Evolutionary conservation across 2,888 invertebrate species (phyloP), one percentile per base, ranked within the genome.

Genomic region (Uloborus plumipes): DNA sequence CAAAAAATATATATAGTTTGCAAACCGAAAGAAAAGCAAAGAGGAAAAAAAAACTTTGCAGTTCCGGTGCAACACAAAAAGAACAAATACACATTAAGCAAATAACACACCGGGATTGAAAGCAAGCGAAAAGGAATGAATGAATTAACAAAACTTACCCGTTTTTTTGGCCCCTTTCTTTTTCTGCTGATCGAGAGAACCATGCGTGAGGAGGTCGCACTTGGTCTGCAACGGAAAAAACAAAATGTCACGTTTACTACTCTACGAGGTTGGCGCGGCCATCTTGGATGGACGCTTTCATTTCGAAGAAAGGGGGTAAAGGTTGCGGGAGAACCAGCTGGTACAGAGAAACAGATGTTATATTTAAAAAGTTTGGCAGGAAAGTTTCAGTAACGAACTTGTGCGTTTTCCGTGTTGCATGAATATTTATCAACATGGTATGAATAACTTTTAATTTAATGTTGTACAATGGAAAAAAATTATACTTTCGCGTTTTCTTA

Each of bases 201-300:
- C 79, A 73, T 81, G 83, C 79, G 85, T 73, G 73, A 85, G 84
- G 53, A 85, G 70, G 59, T 85, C 85, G n/a, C 85, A 76, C 76
- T 83, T 83, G 58, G 77, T 73, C 83, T 83, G 77, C 69, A 73
- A 75, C 70, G 75, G 81, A 75, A 81, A 76, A 82, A 82, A 76
- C 81, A 76, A 82, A 81, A 81, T 74, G 80, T 81, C 80, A 81
- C 80, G 74, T 81, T 81, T 80, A 80, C 79, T 80, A 74, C 70
- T 74, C 74, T 78, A 66, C 79, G 72, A 31, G 26, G 67, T 62
- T 64, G 64, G 66, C 49, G 74, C 81, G 59, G 81, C 81, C 81
- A 82, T 75, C 51, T 75, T 82, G 81, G 75, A 74, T 70, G 80
- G 80, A 64, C 74, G 69, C 53, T 69, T 81, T 64, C 74, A 81